Evolutionary conservation across 2,113 vertebrate genomes (phyloP).

Genomic region (Pyrgilauda ruficollis): DNA sequence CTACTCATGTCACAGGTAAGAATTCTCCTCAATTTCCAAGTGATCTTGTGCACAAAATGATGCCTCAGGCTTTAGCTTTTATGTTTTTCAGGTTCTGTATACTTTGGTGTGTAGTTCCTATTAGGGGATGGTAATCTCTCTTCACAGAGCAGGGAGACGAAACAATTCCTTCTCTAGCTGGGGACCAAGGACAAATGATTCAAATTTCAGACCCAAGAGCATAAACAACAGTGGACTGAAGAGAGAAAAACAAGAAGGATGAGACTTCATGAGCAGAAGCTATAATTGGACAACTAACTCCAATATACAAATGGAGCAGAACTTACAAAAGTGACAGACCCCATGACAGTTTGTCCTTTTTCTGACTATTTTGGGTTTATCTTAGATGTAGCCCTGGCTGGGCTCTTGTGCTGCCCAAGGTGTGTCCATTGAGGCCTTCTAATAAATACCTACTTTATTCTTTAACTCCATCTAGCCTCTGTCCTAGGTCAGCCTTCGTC

Average conservation of each 20-base stretch:
- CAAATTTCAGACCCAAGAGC: neutral
- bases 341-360: rapidly evolving
- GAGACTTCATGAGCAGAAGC: neutral
- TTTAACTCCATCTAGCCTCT: neutral
- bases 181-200: neutral
- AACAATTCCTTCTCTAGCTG: neutral
- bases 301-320: neutral
- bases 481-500: neutral
- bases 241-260: neutral
- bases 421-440: neutral
- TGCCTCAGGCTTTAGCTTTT: neutral
- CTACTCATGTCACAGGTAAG: neutral
- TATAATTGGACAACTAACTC: neutral
- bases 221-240: neutral
- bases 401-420: neutral
- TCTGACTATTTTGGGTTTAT: neutral
- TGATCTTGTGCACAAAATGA: neutral
- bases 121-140: neutral
- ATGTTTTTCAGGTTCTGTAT: neutral
- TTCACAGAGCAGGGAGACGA: neutral
- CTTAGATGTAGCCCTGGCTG: neutral
- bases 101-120: neutral
- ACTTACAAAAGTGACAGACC: neutral
- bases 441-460: neutral
- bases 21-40: neutral